phyloP scores from a whole-genome alignment of 2,113 vertebrate genomes.

The Dicaeum eximium region DNA sequence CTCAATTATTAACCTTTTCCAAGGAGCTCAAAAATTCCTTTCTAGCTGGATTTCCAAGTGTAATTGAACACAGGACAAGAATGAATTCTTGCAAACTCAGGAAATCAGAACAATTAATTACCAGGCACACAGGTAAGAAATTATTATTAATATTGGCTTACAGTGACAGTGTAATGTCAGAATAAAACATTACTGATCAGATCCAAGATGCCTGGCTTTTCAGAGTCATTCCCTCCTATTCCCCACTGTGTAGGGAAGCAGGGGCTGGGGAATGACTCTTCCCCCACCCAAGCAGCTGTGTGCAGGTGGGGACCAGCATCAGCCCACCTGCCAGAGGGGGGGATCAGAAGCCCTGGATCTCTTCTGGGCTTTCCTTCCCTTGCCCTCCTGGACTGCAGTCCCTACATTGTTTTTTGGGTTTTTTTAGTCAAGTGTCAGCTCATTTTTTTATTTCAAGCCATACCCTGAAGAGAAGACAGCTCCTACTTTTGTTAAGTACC shows the following conservation, averaged over 20 bases:
- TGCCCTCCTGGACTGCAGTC: background rate
- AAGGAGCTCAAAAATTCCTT: background rate
- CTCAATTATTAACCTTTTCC: background rate
- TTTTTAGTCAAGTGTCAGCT: background rate
- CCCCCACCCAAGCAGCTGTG: rapidly evolving
- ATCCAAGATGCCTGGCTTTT: background rate
- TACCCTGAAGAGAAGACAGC: background rate
- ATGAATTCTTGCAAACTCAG: background rate
- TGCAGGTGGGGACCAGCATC: background rate
- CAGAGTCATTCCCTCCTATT: background rate
- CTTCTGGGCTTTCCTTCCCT: background rate
- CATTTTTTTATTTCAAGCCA: background rate
- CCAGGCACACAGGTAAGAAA: background rate
- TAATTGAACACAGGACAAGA: background rate
- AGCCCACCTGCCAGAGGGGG: rapidly evolving
- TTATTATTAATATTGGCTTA: background rate
- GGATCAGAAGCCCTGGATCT: background rate
- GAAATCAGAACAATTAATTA: background rate
- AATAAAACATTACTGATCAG: background rate
- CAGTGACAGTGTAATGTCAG: background rate
- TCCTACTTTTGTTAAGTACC: background rate
- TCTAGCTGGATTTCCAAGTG: background rate
- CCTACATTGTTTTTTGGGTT: background rate
- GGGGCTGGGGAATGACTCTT: background rate
- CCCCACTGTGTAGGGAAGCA: rapidly evolving